Evolutionary conservation across 2,888 invertebrate genomes (phyloP).

Genomic region (Synergus itoensis): DNA sequence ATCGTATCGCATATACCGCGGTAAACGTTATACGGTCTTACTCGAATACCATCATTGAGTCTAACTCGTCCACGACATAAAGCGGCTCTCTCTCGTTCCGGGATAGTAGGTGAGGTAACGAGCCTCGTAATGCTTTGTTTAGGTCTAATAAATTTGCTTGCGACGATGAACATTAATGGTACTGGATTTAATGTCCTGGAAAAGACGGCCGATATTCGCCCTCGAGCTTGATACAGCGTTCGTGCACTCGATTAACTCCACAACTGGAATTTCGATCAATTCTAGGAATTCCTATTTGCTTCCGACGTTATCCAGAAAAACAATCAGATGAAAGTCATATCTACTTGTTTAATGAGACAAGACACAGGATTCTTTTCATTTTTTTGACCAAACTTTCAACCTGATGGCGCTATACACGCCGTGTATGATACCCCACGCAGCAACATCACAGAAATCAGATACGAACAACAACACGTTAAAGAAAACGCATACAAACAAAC

Average conservation of each 20-base stretch:
- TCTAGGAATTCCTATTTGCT: slow-evolving; percentile 13
- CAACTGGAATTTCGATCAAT: slow-evolving; percentile 31
- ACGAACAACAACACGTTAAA: too few species aligned
- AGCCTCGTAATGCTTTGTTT: slow-evolving; percentile 49
- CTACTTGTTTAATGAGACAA: slow-evolving; percentile 18
- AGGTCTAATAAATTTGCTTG: slow-evolving; percentile 59
- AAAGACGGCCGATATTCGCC: slow-evolving; percentile 54
- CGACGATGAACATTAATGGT: slow-evolving; percentile 54
- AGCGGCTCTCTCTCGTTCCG: slow-evolving; percentile 32
- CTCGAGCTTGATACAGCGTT: slow-evolving; percentile 42
- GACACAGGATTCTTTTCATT: not conserved
- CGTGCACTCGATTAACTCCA: slow-evolving; percentile 33
- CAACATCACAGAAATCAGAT: too few species aligned
- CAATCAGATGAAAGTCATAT: slow-evolving; percentile 10
- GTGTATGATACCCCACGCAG: too few species aligned
- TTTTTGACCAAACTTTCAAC: too few species aligned
- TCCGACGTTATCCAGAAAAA: not conserved
- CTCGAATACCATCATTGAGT: slow-evolving; percentile 44
- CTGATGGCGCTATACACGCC: too few species aligned
- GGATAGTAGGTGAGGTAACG: slow-evolving; percentile 54
- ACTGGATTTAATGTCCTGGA: slow-evolving; percentile 55
- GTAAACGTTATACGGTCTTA: slow-evolving; percentile 49
- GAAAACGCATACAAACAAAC: too few species aligned
- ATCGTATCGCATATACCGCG: slow-evolving; percentile 50
- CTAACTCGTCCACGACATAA: slow-evolving; percentile 48